These are phyloP conservation scores for Brachionus manjavacas DNA, from an alignment of 1,140 invertebrate genomes.

Conservation along the genomic window DNA sequence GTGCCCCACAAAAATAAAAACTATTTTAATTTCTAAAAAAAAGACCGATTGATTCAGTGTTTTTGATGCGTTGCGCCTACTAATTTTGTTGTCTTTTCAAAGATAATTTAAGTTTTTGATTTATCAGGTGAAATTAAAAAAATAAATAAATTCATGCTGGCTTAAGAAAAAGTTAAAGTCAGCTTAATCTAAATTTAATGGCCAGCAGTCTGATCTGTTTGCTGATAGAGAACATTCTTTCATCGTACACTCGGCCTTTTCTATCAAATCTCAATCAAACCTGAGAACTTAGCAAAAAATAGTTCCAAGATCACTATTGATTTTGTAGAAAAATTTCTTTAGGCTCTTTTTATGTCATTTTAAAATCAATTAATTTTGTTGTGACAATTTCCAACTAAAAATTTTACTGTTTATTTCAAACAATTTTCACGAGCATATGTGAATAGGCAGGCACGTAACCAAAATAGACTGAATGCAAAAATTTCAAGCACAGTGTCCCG, in stretches of 20 bases:
- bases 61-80: background rate
- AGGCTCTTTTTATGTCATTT: background rate
- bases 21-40: background rate
- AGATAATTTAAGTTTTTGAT: background rate
- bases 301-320: background rate
- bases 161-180: background rate
- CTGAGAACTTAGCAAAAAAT: background rate
- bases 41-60: background rate
- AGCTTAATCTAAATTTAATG: background rate
- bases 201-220: background rate
- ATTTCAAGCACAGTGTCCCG: background rate
- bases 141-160: background rate
- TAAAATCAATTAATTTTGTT: background rate
- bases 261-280: background rate
- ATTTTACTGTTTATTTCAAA: background rate
- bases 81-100: background rate
- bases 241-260: background rate
- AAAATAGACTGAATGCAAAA: background rate
- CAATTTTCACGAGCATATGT: background rate
- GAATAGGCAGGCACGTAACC: background rate
- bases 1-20: background rate
- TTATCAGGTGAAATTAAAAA: background rate
- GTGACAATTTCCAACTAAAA: background rate
- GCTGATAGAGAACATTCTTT: constrained; percentile 1
- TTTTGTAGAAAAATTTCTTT: background rate